Conservation (phyloP, 2,113 vertebrate genomes). For the Tapirus terrestris region DNA sequence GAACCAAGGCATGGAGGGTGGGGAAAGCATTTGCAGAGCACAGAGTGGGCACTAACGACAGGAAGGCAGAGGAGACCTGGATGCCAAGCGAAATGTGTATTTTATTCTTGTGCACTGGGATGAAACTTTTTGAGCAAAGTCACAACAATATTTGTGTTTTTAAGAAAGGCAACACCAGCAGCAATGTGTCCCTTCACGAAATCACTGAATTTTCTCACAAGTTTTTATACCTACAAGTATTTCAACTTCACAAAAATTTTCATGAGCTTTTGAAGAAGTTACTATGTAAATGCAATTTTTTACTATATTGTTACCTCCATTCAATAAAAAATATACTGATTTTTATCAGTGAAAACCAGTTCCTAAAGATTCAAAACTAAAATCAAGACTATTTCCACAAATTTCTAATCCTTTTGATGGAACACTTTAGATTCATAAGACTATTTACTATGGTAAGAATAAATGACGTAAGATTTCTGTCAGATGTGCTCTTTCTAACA, state of each 20-base stretch:
- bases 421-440: neutral
- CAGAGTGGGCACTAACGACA: neutral
- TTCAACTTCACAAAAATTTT: neutral
- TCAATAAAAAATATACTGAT: neutral
- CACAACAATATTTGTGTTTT: neutral
- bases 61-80: neutral
- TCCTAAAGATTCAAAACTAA: neutral
- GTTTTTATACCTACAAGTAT: neutral
- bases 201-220: neutral
- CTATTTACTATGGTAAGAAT: neutral
- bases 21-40: neutral
- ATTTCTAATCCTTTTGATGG: neutral
- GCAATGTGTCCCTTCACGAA: neutral
- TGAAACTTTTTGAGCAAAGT: neutral
- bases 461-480: neutral
- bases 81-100: neutral
- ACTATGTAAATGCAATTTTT: neutral
- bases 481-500: neutral
- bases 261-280: neutral
- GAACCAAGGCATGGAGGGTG: no score
- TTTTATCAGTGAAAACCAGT: neutral
- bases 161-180: neutral
- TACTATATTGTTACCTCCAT: neutral
- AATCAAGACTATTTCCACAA: neutral
- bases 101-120: neutral